Evolutionary conservation across 2,888 invertebrate genomes (phyloP), one percentile per base, ranked within the genome.

Genomic region (Andrena hattorfiana): DNA sequence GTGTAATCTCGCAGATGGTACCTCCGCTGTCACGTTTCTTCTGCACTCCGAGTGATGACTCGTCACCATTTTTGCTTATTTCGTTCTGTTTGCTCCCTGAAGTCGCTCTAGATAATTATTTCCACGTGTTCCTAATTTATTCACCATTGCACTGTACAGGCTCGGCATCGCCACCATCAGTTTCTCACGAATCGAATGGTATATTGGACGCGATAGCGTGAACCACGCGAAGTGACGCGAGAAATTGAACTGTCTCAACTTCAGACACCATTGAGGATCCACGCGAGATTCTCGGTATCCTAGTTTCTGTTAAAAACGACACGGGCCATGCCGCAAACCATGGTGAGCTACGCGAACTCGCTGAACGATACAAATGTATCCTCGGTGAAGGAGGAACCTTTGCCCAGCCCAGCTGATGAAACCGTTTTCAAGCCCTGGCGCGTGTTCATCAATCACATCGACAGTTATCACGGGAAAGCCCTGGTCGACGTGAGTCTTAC

Each of bases 371-470:
- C 54, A 20, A 20, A 20, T 23, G 54, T 20, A 8, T 20, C 54
- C 20, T 54, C 54, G 54, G 8, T 26, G 7, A 76, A 48, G 56
- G 70, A 23, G 6, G 32, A 30, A 7, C 8, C 13, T n/a, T 7
- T 28, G 16, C 32, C 10, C 2, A 49, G 20, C 35, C 48, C 77
- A 77, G 16, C 54, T 6, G 62, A 7, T 8, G 84, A 86, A 30
- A 4, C 70, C 5, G 51, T 54, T 51, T 95, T 95, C 86, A 94
- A 94, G 1, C 94, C 93, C 13, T 95, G 95, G 90, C 94, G 96
- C 59, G 94, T 96, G 90, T 96, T 96, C 90, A 93, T 96, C 62
- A 96, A 96, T 91, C 95, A 95, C 83, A 92, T 96, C 62, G 96
- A 96, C 91, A 95, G 95, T n/a, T 96, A 95, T 91, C 95, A 95